Evolutionary conservation across 2,797 vertebrate genomes (phyloP).

Genomic region (Acanthurus leucopareius): DNA sequence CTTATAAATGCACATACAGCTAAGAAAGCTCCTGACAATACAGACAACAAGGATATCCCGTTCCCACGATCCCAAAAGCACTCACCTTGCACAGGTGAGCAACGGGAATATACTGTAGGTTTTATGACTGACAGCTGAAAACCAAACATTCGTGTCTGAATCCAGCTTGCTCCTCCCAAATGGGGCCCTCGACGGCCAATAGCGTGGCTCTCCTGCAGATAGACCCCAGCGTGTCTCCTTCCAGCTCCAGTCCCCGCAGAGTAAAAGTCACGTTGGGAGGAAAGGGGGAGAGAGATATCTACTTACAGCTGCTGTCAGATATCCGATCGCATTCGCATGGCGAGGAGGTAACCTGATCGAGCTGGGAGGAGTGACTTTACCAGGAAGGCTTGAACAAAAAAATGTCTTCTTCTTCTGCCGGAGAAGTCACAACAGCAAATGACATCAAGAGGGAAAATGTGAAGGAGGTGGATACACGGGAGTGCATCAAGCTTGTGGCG

Average conservation of each 20-base stretch:
- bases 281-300: slow-evolving; percentile 90
- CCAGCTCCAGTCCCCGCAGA: slow-evolving; percentile 91
- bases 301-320: slow-evolving; percentile 92
- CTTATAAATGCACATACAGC: slow-evolving; percentile 13
- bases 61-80: slow-evolving; percentile 70
- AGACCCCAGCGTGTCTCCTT: slow-evolving; percentile 86
- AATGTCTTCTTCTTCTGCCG: slow-evolving; percentile 96
- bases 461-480: slow-evolving; percentile 89
- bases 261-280: slow-evolving; percentile 93
- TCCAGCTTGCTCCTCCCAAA: slow-evolving; percentile 87
- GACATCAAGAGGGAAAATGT: slow-evolving; percentile 97
- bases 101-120: slow-evolving; percentile 64
- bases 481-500: slow-evolving; percentile 90
- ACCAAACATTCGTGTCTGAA: slow-evolving; percentile 80
- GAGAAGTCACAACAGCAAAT: slow-evolving; percentile 89
- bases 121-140: slow-evolving; percentile 89
- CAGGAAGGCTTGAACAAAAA: slow-evolving; percentile 87
- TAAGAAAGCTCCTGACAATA: slow-evolving; percentile 43
- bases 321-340: slow-evolving; percentile 96
- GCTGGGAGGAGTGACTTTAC: slow-evolving; percentile 90
- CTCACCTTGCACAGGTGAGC: slow-evolving; percentile 87
- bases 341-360: slow-evolving; percentile 97
- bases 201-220: slow-evolving; percentile 82
- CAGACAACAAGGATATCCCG: slow-evolving; percentile 57
- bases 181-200: slow-evolving; percentile 87